phyloP scores from a whole-genome alignment of 2,113 vertebrate species.

The Cisticola juncidis region DNA sequence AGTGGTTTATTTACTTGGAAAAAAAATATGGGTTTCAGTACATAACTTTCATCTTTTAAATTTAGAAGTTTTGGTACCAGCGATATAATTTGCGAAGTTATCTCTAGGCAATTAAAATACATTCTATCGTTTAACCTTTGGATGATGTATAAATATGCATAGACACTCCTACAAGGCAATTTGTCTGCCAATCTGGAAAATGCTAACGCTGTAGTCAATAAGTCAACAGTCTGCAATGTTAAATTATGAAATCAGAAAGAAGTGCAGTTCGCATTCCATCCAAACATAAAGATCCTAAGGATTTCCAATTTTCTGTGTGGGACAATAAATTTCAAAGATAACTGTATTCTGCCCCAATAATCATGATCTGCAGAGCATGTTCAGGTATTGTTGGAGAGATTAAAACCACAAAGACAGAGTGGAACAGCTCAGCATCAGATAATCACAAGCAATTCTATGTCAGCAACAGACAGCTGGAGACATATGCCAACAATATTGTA shows the following conservation, averaged over 20 bases:
- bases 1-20: background rate
- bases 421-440: constrained; percentile 62
- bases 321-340: constrained; percentile 34
- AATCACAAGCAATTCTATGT: constrained; percentile 61
- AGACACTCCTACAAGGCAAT: constrained; percentile 36
- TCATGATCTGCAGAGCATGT: background rate
- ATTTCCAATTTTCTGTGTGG: constrained; percentile 7
- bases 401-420: constrained; percentile 44
- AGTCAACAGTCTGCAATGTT: constrained; percentile 36
- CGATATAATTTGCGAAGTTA: background rate
- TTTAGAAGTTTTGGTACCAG: background rate
- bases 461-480: constrained; percentile 60
- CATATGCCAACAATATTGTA: constrained; percentile 53
- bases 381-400: constrained; percentile 59
- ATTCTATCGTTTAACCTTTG: constrained; percentile 31
- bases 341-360: constrained; percentile 18
- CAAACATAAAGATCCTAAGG: background rate
- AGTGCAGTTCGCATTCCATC: background rate
- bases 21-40: background rate
- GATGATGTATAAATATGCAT: constrained; percentile 21
- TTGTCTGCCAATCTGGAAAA: constrained; percentile 53
- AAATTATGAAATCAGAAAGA: constrained; percentile 28
- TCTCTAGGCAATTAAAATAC: constrained; percentile 33
- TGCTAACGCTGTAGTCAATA: constrained; percentile 16
- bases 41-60: background rate